These are phyloP conservation scores for Callionymus lyra DNA, from an alignment of 2,113 vertebrate species.

Conservation along the genomic window DNA sequence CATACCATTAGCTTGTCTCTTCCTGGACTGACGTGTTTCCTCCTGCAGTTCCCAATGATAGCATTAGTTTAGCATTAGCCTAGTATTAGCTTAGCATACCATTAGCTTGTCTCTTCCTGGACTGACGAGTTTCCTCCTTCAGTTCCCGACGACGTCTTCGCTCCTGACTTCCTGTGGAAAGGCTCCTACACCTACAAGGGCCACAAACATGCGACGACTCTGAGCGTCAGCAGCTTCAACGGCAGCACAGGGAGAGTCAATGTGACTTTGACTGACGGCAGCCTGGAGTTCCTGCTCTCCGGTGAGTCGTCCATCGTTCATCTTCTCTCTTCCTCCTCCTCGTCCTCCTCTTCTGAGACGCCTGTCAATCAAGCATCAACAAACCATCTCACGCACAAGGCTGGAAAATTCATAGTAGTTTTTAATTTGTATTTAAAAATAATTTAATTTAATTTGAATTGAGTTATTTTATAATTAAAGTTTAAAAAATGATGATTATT, in stretches of 20 bases:
- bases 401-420: constrained; percentile 52
- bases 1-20: too few species aligned
- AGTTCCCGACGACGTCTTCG: constrained; percentile 94
- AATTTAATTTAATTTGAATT: too few species aligned
- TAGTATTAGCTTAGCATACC: too few species aligned
- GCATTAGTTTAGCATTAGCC: too few species aligned
- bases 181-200: constrained; percentile 92
- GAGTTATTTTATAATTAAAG: too few species aligned
- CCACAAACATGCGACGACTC: constrained; percentile 88
- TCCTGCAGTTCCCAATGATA: constrained; percentile 84
- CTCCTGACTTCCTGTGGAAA: constrained; percentile 92
- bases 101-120: too few species aligned
- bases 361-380: constrained; percentile 54
- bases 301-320: constrained; percentile 71
- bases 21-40: too few species aligned
- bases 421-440: too few species aligned
- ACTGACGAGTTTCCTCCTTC: constrained; percentile 13
- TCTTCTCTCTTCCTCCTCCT: constrained; percentile 24
- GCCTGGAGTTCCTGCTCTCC: constrained; percentile 87
- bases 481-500: too few species aligned
- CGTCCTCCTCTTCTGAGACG: constrained; percentile 26
- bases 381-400: constrained; percentile 50
- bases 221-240: constrained; percentile 88
- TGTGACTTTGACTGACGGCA: constrained; percentile 83
- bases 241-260: constrained; percentile 87